Evolutionary conservation across 2,797 vertebrate species (phyloP).

Genomic region (Dicrostonyx torquatus): DNA sequence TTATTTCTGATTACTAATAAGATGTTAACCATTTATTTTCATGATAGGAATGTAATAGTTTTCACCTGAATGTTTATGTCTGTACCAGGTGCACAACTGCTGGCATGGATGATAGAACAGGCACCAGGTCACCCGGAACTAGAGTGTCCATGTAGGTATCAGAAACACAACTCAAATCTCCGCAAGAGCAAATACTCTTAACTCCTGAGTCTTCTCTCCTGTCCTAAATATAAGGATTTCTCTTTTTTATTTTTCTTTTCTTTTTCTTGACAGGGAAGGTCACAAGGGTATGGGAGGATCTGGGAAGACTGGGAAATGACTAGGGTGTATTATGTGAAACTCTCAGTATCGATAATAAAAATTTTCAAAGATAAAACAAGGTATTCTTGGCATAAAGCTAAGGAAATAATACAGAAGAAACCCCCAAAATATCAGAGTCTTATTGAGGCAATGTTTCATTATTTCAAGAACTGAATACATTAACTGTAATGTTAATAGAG

Average conservation of each 20-base stretch:
- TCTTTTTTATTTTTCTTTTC: background rate
- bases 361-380: background rate
- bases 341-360: background rate
- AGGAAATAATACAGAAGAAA: background rate
- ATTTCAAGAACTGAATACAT: background rate
- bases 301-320: background rate
- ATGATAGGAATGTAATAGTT: background rate
- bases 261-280: background rate
- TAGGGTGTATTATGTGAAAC: background rate
- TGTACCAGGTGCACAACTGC: background rate
- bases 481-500: background rate
- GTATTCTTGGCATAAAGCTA: background rate
- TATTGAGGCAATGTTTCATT: background rate
- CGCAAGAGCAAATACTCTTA: background rate
- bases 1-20: background rate
- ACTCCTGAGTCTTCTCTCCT: background rate
- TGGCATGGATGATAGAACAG: background rate
- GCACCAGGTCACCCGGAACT: background rate
- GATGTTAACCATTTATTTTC: background rate
- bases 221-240: background rate
- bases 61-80: no score
- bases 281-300: background rate
- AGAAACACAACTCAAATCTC: background rate
- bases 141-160: background rate
- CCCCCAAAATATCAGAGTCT: background rate